A percentile compares a stretch with the other conserved stretches of the same genome.
phyloP scores from a whole-genome alignment of 2,888 invertebrate genomes.

The Ptilodon capucinus region DNA sequence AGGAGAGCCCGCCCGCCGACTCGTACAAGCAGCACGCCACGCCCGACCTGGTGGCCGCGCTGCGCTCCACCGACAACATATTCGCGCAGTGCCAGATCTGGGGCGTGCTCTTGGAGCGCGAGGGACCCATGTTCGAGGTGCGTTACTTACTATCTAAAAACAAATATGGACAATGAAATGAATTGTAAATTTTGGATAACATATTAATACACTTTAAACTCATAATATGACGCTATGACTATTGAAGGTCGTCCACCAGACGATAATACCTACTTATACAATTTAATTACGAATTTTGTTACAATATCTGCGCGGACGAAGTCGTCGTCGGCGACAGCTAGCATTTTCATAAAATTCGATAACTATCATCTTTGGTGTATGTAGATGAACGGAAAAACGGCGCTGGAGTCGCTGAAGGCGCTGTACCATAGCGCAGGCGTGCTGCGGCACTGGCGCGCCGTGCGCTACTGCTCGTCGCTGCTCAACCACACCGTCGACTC shows the following conservation, averaged over 20 bases:
- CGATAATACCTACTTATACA: too few species aligned
- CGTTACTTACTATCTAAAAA: constrained; percentile 40
- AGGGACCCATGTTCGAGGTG: constrained; percentile 91
- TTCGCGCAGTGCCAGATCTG: constrained; percentile 92
- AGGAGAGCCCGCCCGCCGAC: constrained; percentile 82
- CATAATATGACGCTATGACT: too few species aligned
- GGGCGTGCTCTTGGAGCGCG: constrained; percentile 90
- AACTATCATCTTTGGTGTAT: too few species aligned
- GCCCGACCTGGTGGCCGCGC: constrained; percentile 88
- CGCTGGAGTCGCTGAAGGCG: constrained; percentile 86
- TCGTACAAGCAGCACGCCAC: constrained; percentile 85
- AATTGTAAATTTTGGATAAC: too few species aligned
- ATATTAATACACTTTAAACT: too few species aligned
- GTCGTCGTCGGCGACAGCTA: too few species aligned
- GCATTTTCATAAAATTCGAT: too few species aligned
- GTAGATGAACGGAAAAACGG: constrained; percentile 78
- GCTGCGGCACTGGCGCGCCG: constrained; percentile 94
- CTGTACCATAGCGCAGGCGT: constrained; percentile 93
- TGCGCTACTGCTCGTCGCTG: constrained; percentile 96
- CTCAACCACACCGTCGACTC: constrained; percentile 98
- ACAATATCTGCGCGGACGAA: too few species aligned
- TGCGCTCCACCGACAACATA: constrained; percentile 87
- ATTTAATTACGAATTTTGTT: too few species aligned
- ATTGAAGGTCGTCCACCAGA: too few species aligned
- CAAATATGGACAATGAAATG: too few species aligned